Percentiles rank a stretch among this genome's conserved stretches.
Conservation (phyloP, 2,797 vertebrate species). For the Tapirus indicus region DNA sequence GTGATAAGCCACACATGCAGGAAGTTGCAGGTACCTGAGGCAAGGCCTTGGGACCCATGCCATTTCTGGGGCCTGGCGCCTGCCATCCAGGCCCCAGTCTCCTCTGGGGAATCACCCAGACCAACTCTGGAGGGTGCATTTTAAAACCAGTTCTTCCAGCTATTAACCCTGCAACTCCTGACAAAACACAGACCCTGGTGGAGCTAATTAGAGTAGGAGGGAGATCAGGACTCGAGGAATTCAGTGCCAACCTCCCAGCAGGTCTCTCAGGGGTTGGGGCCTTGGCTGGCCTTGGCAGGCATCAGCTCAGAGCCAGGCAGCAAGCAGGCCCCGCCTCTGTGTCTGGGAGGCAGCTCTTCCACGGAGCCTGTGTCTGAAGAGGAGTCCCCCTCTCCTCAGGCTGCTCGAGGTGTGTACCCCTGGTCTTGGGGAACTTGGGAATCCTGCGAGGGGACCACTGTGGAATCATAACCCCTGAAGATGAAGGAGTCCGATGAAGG, state of each 20-base stretch:
- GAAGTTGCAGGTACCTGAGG: background rate
- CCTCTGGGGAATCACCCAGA: slow-evolving; percentile 48
- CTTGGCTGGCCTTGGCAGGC: background rate
- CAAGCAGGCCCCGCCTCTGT: background rate
- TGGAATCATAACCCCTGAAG: background rate
- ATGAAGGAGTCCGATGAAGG: background rate
- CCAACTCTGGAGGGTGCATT: slow-evolving; percentile 52
- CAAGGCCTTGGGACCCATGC: background rate
- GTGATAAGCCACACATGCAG: background rate
- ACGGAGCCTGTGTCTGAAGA: background rate
- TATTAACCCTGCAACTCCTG: slow-evolving; percentile 26
- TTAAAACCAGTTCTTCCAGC: slow-evolving; percentile 72
- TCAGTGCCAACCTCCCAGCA: slow-evolving; percentile 7
- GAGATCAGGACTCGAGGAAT: slow-evolving; percentile 43
- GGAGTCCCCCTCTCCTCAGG: background rate
- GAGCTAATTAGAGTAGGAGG: slow-evolving; percentile 31
- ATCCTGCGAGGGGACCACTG: background rate
- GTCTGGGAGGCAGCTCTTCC: background rate
- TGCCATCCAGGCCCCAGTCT: slow-evolving; percentile 34
- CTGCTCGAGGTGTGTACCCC: background rate
- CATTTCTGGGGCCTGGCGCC: background rate
- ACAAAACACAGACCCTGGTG: background rate
- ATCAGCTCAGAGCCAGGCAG: background rate
- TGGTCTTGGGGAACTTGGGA: background rate
- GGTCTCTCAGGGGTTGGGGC: background rate